Evolutionary conservation across 2,888 invertebrate species (phyloP).

Genomic region (Mythimna loreyi): DNA sequence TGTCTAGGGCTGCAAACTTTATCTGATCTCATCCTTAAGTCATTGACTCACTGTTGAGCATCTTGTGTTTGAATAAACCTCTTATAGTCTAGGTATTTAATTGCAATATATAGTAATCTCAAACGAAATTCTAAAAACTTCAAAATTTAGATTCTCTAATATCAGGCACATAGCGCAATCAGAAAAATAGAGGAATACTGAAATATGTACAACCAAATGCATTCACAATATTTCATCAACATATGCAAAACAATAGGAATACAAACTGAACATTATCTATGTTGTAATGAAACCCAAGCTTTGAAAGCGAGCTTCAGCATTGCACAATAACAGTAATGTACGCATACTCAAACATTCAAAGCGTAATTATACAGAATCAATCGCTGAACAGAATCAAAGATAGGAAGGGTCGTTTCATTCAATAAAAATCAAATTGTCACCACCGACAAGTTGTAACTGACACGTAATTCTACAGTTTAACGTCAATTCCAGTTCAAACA

Average conservation of each 20-base stretch:
- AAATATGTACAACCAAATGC: not conserved
- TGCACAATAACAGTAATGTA: slow-evolving; percentile 47
- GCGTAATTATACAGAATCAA: slow-evolving; percentile 55
- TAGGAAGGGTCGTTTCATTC: slow-evolving; percentile 63
- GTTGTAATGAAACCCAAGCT: slow-evolving; percentile 22
- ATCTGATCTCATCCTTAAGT: not conserved
- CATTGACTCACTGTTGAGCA: not conserved
- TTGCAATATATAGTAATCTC: not conserved
- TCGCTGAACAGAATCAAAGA: slow-evolving; percentile 37
- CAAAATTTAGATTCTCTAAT: not conserved
- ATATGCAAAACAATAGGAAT: slow-evolving; percentile 3
- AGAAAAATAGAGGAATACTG: not conserved
- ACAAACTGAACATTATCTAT: slow-evolving; percentile 14
- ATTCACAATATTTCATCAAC: not conserved
- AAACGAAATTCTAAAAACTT: not conserved
- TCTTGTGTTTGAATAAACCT: not conserved
- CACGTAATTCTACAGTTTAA: slow-evolving; percentile 75
- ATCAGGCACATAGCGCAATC: not conserved
- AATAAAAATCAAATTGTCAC: slow-evolving; percentile 69
- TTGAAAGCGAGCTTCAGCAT: slow-evolving; percentile 19
- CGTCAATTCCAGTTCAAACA: slow-evolving; percentile 73
- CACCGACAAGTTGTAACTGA: slow-evolving; percentile 61
- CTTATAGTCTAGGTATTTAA: not conserved
- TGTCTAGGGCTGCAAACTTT: not conserved
- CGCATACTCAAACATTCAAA: slow-evolving; percentile 52